Evolutionary conservation across 2,113 vertebrate genomes (phyloP).

Genomic region (Lamprotornis superbus): DNA sequence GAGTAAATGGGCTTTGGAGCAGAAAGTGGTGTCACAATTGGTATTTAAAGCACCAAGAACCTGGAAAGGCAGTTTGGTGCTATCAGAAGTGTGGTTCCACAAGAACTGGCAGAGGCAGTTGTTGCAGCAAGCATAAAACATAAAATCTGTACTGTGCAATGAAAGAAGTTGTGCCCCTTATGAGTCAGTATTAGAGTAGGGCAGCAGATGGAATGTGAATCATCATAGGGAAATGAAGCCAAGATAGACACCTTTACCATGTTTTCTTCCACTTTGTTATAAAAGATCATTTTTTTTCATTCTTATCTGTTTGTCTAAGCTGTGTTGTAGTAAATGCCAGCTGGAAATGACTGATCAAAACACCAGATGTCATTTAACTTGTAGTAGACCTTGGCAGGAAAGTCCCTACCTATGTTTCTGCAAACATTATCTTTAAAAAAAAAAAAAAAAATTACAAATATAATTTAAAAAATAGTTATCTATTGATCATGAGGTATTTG

Average conservation of each 20-base stretch:
- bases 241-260: background rate
- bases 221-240: background rate
- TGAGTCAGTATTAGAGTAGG: background rate
- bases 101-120: background rate
- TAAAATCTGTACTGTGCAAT: background rate
- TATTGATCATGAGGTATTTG: background rate
- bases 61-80: background rate
- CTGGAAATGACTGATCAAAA: background rate
- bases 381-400: background rate
- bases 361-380: background rate
- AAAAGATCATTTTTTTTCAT: background rate
- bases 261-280: background rate
- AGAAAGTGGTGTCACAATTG: background rate
- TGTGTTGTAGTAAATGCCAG: background rate
- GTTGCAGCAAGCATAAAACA: background rate
- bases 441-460: accelerated
- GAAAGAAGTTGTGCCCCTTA: accelerated
- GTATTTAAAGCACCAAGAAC: background rate
- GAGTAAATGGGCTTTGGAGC: background rate
- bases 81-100: accelerated
- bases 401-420: background rate
- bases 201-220: background rate
- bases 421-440: background rate
- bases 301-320: background rate
- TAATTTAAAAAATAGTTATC: background rate